Percentiles rank a stretch among this genome's conserved stretches.
Evolutionary conservation across 1,140 invertebrate genomes (phyloP).

Genomic region (Drosophila biarmipes): DNA sequence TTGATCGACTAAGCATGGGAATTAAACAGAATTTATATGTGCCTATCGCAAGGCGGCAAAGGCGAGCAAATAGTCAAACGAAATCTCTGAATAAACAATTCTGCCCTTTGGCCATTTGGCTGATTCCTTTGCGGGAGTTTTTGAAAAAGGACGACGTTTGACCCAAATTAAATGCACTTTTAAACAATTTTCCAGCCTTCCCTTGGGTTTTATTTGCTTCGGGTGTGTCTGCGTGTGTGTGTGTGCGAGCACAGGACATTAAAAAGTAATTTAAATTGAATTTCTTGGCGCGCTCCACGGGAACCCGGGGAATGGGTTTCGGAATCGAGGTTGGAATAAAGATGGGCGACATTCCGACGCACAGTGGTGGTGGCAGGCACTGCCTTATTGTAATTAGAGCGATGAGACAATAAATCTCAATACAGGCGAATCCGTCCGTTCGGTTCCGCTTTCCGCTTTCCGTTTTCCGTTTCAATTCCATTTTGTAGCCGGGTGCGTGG

Average conservation of each 20-base stretch:
- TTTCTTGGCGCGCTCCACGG: slow-evolving; percentile 47
- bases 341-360: neutral
- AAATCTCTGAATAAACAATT: neutral
- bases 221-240: slow-evolving; percentile 2
- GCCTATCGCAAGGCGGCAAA: neutral
- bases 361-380: slow-evolving; percentile 11
- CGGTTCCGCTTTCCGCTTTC: slow-evolving; percentile 4
- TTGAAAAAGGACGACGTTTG: slow-evolving; percentile 23
- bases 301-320: slow-evolving; percentile 27
- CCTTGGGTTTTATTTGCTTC: neutral
- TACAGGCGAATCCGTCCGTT: slow-evolving; percentile 40
- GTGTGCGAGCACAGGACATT: slow-evolving; percentile 41
- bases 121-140: slow-evolving; percentile 1
- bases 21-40: no score
- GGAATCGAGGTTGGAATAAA: slow-evolving; percentile 4
- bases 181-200: slow-evolving; percentile 32
- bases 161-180: slow-evolving; percentile 60
- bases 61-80: neutral
- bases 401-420: slow-evolving; percentile 70
- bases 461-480: slow-evolving; percentile 16
- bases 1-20: slow-evolving; percentile 5
- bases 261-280: slow-evolving; percentile 80
- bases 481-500: slow-evolving; percentile 16
- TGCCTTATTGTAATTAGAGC: slow-evolving; percentile 75
- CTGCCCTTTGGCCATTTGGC: slow-evolving; percentile 5